Conservation (phyloP, 2,113 vertebrate genomes). For the Ia io region DNA sequence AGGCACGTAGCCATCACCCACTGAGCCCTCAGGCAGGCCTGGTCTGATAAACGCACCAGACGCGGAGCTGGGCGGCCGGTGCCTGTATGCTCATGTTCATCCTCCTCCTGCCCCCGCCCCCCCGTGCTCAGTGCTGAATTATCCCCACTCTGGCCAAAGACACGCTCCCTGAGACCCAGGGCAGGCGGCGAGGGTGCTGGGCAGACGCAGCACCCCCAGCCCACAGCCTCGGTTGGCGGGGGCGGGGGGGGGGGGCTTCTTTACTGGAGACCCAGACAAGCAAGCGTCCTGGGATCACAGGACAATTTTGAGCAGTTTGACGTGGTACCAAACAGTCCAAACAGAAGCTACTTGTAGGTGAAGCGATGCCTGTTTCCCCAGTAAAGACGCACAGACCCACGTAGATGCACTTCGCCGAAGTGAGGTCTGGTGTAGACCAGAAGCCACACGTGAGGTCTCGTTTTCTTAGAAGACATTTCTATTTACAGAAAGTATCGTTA, state of each 20-base stretch:
- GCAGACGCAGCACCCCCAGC: accelerated
- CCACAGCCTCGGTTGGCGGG: accelerated
- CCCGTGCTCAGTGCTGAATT: background rate
- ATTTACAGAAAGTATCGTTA: conserved; percentile 80
- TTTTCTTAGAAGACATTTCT: conserved; percentile 84
- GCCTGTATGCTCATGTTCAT: background rate
- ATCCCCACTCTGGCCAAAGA: conserved; percentile 46
- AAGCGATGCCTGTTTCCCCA: conserved; percentile 75
- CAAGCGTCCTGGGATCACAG: background rate
- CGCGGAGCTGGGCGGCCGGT: background rate
- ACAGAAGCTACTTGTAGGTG: conserved; percentile 64
- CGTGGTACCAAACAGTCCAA: conserved; percentile 72
- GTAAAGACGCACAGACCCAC: conserved; percentile 65
- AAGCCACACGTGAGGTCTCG: conserved; percentile 76
- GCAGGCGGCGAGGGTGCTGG: background rate
- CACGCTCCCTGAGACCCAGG: background rate
- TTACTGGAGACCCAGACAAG: conserved; percentile 49
- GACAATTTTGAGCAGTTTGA: conserved; percentile 56
- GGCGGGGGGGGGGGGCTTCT: conserved; percentile 46
- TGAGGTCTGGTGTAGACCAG: conserved; percentile 76
- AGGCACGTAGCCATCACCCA: conserved; percentile 45
- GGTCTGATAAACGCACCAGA: too few species aligned
- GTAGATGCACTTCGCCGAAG: conserved; percentile 76
- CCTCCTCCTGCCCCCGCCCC: background rate
- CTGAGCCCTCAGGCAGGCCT: conserved; percentile 45